These are phyloP conservation scores for Tetropium fuscum DNA, from an alignment of 2,888 invertebrate genomes.

Conservation along the genomic window DNA sequence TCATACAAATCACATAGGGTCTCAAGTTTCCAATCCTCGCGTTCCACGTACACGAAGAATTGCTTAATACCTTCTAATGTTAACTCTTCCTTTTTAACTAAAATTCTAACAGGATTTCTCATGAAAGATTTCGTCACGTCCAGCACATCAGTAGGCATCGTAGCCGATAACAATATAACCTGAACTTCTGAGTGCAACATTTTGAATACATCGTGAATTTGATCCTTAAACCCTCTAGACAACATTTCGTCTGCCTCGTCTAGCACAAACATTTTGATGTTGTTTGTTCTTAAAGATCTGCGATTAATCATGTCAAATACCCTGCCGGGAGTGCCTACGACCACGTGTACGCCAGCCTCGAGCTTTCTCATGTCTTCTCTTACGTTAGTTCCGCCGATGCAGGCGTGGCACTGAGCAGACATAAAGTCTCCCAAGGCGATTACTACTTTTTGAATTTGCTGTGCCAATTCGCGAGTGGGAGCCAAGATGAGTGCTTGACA, in stretches of 20 bases:
- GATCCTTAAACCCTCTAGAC: constrained; percentile 98
- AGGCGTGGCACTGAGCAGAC: constrained; percentile 97
- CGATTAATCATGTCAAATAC: constrained; percentile 87
- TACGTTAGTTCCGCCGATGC: constrained; percentile 99
- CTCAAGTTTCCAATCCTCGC: constrained; percentile 94
- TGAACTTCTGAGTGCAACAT: constrained; percentile 92
- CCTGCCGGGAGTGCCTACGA: constrained; percentile 92
- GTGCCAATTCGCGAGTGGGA: constrained; percentile 89
- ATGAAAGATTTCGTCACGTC: constrained; percentile 98
- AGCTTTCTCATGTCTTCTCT: constrained; percentile 96
- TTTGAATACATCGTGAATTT: constrained; percentile 99
- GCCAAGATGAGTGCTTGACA: constrained; percentile 99
- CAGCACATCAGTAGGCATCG: constrained; percentile 98
- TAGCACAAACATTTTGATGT: constrained; percentile 97
- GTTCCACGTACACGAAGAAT: constrained; percentile 95
- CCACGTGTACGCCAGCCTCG: constrained; percentile 95
- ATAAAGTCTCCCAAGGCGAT: constrained; percentile 98
- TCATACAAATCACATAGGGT: constrained; percentile 99
- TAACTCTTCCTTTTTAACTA: constrained; percentile 97
- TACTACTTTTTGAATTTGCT: constrained; percentile 84
- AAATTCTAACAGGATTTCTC: constrained; percentile 93
- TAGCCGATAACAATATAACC: constrained; percentile 96
- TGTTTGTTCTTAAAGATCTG: constrained; percentile 86
- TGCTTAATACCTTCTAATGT: constrained; percentile 98
- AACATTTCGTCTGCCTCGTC: constrained; percentile 99